Percentiles rank a stretch among this genome's conserved stretches.
Conservation (phyloP, 2,888 invertebrate species). For the Melanargia galathea region DNA sequence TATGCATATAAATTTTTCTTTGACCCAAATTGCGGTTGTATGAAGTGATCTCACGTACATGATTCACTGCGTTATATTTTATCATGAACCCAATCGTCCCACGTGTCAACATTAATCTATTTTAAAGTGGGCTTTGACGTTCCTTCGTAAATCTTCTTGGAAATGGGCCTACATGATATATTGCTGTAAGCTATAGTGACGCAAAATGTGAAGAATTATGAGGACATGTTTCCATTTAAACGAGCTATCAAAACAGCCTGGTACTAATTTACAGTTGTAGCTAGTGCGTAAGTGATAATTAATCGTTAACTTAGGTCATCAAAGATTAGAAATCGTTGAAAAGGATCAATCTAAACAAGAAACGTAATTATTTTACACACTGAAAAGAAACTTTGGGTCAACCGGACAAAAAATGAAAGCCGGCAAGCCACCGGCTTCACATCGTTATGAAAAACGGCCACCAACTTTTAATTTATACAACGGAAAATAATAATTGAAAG, state of each 20-base stretch:
- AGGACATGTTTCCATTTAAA: neutral
- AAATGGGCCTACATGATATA: constrained; percentile 5
- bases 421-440: no score
- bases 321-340: no score
- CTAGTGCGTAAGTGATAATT: no score
- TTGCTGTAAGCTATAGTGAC: neutral
- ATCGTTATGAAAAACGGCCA: no score
- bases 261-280: neutral
- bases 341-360: no score
- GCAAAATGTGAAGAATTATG: neutral
- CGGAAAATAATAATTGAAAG: no score
- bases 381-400: no score
- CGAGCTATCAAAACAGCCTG: neutral
- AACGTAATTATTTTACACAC: no score
- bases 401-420: no score
- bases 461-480: no score
- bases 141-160: constrained; percentile 12
- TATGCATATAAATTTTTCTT: no score
- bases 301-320: no score
- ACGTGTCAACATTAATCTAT: constrained; percentile 26
- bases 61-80: constrained; percentile 8
- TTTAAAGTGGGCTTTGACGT: constrained; percentile 29
- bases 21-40: constrained; percentile 1
- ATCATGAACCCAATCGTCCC: constrained; percentile 20
- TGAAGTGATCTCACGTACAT: constrained; percentile 4